Base-by-base conservation (phyloP, 2,888 invertebrate genomes). In the Xestobium rufovillosum region DNA sequence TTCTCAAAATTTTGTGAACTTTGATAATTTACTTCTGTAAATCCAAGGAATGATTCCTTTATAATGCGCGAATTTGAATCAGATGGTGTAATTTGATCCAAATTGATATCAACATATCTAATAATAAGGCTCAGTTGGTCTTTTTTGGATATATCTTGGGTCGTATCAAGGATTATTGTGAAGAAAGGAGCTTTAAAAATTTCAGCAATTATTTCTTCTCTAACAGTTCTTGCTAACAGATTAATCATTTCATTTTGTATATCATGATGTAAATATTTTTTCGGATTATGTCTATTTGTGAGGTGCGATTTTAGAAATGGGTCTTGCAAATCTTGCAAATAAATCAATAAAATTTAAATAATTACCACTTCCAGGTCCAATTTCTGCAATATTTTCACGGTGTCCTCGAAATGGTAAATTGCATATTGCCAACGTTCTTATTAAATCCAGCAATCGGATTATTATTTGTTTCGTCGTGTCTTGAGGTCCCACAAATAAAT, bases 161-260 rank as follows among this genome's bases (percentile, higher is more conserved):
- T 43, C 4, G 27, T 40, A 37, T 43, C 37, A 9, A 40, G 17
- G 8, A 43, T 36, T 9, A 43, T 31, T 10, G 39, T 10, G 30
- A 39, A 42, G 33, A 26, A 23, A 4, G 37, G 34, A 2, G 34
- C 23, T 17, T 19, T 23, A 14, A 37, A 30, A 17, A 33, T 36
- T 28, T 36, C 27, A 11, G 14, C 27, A 19, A 26, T 13, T 19
- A 33, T 14, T 9, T 14, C 11, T 17, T 36, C 29, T 14, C 19
- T n/a, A 9, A 42, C 4, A 17, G 30, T 14, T 17, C 11, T 23
- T 13, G 27, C 39, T 14, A 36, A 17, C 6, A 16, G 6, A 1
- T 26, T 9, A 13, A 42, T 34, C 8, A 39, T 34, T 33, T 42
- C 36, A 26, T 34, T 36, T 16, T 29, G 28, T n/a, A 14, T 38